A percentile compares a stretch with the other conserved stretches of the same genome.
These are phyloP conservation scores for Chaenodraco wilsoni DNA, from an alignment of 2,797 vertebrate species.

Conservation along the genomic window DNA sequence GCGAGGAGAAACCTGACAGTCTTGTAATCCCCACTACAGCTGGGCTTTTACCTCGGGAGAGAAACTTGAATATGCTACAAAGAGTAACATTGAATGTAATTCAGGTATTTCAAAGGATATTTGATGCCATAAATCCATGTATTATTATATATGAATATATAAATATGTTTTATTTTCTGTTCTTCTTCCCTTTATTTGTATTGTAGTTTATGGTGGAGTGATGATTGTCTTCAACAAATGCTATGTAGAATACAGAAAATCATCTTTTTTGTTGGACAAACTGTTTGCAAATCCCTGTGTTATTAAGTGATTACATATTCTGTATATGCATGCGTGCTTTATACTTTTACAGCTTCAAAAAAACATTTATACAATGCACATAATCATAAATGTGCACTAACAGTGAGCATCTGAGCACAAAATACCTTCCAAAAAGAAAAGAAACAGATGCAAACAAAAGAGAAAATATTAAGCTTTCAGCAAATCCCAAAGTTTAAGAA, in stretches of 20 bases:
- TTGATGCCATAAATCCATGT: slow-evolving; percentile 89
- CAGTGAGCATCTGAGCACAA: slow-evolving; percentile 43
- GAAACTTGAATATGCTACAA: slow-evolving; percentile 94
- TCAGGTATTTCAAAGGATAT: slow-evolving; percentile 91
- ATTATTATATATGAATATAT: slow-evolving; percentile 88
- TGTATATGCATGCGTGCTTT: slow-evolving; percentile 60
- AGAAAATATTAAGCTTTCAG: slow-evolving; percentile 56
- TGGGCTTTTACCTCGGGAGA: slow-evolving; percentile 89
- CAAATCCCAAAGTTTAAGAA: slow-evolving; percentile 66
- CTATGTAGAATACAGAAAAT: slow-evolving; percentile 80
- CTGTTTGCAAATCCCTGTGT: slow-evolving; percentile 61
- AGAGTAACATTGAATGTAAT: slow-evolving; percentile 98
- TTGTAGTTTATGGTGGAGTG: slow-evolving; percentile 87
- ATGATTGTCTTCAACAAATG: slow-evolving; percentile 84
- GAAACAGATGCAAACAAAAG: slow-evolving; percentile 14
- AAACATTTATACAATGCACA: slow-evolving; percentile 53
- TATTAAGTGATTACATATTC: slow-evolving; percentile 60
- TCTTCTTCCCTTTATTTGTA: slow-evolving; percentile 80
- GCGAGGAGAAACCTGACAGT: slow-evolving; percentile 77
- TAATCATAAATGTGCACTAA: slow-evolving; percentile 42
- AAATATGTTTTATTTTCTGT: slow-evolving; percentile 77
- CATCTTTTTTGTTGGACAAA: slow-evolving; percentile 85
- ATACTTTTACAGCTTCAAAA: slow-evolving; percentile 32
- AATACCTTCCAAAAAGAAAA: slow-evolving; percentile 13
- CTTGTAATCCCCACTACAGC: slow-evolving; percentile 80